Conservation (phyloP, 2,797 vertebrate genomes). For the Pseudochirops corinnae region DNA sequence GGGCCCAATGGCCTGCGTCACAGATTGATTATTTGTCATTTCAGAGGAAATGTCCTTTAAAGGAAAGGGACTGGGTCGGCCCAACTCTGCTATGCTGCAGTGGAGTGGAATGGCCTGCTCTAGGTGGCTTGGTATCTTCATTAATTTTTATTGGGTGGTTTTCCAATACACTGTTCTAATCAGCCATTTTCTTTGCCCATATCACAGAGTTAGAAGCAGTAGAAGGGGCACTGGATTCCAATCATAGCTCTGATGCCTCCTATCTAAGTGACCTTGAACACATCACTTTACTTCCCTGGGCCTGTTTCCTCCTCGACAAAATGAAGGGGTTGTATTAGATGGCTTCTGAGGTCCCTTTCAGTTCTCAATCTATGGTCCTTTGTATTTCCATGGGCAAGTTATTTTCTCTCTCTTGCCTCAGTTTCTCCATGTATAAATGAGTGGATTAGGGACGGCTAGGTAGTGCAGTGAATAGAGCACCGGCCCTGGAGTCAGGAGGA, state of each 20-base stretch:
- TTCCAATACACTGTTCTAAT: conserved; percentile 47
- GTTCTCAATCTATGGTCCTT: neutral
- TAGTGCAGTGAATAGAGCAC: too few species aligned
- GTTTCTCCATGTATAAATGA: neutral
- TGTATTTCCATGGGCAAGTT: neutral
- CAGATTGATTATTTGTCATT: conserved; percentile 82
- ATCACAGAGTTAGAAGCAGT: neutral
- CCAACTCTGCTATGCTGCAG: conserved; percentile 25
- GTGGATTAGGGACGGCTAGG: neutral
- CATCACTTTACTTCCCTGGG: neutral
- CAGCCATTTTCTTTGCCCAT: neutral
- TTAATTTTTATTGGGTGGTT: conserved; percentile 51
- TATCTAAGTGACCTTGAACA: neutral
- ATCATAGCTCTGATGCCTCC: neutral
- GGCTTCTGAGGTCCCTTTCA: neutral
- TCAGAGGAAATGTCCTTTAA: conserved; percentile 78
- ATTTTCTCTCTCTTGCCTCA: neutral
- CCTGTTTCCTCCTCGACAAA: neutral
- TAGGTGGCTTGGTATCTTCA: conserved; percentile 54
- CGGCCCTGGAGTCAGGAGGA: too few species aligned
- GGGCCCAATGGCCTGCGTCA: conserved; percentile 85
- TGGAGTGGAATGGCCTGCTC: neutral
- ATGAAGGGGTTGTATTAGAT: neutral
- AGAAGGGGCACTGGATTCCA: neutral
- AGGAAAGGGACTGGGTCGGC: conserved; percentile 65